Evolutionary conservation across 2,888 invertebrate genomes (phyloP).

Genomic region (Resseliella maxima): DNA sequence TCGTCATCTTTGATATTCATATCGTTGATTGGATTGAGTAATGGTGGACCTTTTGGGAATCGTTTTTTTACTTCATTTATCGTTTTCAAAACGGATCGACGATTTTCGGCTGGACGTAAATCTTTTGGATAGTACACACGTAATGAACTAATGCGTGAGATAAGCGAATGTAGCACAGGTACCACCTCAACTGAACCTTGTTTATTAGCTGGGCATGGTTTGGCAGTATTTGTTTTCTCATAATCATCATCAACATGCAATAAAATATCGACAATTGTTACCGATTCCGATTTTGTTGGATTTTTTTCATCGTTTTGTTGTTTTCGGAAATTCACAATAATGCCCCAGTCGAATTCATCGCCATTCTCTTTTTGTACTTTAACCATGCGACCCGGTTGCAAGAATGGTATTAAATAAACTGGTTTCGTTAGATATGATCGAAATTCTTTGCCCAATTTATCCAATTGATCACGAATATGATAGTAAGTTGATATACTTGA

Average conservation of each 20-base stretch:
- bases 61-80: conserved; percentile 90
- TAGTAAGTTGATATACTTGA: conserved; percentile 84
- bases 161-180: conserved; percentile 83
- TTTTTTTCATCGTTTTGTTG: conserved; percentile 69
- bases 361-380: conserved; percentile 86
- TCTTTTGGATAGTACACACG: conserved; percentile 92
- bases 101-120: conserved; percentile 83
- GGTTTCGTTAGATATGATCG: conserved; percentile 84
- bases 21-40: conserved; percentile 92
- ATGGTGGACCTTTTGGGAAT: conserved; percentile 87
- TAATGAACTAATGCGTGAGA: conserved; percentile 89
- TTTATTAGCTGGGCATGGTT: conserved; percentile 77
- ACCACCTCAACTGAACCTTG: conserved; percentile 90
- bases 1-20: conserved; percentile 92
- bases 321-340: conserved; percentile 91
- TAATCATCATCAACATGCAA: conserved; percentile 80
- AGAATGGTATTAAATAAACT: conserved; percentile 89
- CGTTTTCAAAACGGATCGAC: conserved; percentile 86
- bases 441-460: conserved; percentile 79
- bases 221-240: conserved; percentile 72
- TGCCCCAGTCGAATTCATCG: conserved; percentile 96
- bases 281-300: conserved; percentile 68
- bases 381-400: conserved; percentile 93
- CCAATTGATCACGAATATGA: conserved; percentile 84
- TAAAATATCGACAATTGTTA: conserved; percentile 82